These are phyloP conservation scores for Horisme vitalbata DNA, from an alignment of 2,888 invertebrate species.

Conservation along the genomic window DNA sequence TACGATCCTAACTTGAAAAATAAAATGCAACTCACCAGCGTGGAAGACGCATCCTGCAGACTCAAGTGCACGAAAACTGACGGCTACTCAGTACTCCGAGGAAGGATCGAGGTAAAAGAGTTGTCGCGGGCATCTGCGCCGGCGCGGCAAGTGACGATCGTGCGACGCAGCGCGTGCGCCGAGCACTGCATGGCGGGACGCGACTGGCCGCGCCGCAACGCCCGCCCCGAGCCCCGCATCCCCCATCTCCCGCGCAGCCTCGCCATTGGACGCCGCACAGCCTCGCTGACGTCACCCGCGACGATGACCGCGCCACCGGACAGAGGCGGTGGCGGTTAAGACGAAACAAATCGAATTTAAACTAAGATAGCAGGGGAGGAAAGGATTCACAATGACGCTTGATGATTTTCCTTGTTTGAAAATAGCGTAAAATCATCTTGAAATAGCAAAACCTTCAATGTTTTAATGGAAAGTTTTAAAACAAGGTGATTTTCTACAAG, in stretches of 20 bases:
- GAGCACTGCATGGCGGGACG: slow-evolving; percentile 66
- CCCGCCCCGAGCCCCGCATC: slow-evolving; percentile 38
- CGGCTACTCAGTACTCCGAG: slow-evolving; percentile 28
- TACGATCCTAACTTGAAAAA: slow-evolving; percentile 19
- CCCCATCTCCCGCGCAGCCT: slow-evolving; percentile 43
- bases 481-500: too few relatives aligned
- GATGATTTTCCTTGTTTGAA: too few relatives aligned
- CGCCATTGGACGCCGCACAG: slow-evolving; percentile 61
- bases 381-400: slow-evolving; percentile 1
- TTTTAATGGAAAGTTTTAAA: too few relatives aligned
- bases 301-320: slow-evolving; percentile 45
- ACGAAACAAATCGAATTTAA: slow-evolving; percentile 17
- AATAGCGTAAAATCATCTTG: too few relatives aligned
- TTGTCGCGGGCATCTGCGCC: slow-evolving; percentile 39
- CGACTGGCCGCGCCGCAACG: slow-evolving; percentile 58
- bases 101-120: slow-evolving; percentile 24
- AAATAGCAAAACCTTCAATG: too few relatives aligned
- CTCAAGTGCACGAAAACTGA: slow-evolving; percentile 40
- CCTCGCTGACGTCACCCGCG: slow-evolving; percentile 64
- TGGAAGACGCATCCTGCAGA: slow-evolving; percentile 40
- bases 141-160: slow-evolving; percentile 66
- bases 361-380: slow-evolving; percentile 6
- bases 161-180: slow-evolving; percentile 51
- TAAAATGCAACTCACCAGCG: slow-evolving; percentile 50
- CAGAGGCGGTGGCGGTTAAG: slow-evolving; percentile 18